phyloP scores from a whole-genome alignment of 2,888 invertebrate species.

The Brachyptera risi region DNA sequence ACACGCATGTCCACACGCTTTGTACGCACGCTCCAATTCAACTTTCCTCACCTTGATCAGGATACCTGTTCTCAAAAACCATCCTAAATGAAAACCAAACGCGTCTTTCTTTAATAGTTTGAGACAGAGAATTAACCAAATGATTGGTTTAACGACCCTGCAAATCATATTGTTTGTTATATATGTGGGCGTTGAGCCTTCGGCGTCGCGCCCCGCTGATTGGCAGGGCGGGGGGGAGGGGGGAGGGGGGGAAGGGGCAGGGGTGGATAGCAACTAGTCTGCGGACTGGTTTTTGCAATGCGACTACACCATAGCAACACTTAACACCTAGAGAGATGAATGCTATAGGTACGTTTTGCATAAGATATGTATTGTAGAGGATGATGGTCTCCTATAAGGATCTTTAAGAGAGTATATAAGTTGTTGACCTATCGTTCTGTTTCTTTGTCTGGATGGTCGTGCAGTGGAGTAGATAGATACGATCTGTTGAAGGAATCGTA shows the following conservation, averaged over 20 bases:
- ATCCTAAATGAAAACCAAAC: too few species aligned
- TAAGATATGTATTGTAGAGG: too few species aligned
- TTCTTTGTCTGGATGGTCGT: neutral
- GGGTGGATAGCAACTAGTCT: conserved; percentile 1
- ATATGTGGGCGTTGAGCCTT: conserved; percentile 6
- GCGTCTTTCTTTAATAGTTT: too few species aligned
- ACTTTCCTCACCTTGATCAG: too few species aligned
- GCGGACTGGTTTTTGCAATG: conserved; percentile 7
- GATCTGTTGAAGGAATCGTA: neutral
- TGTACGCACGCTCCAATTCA: too few species aligned
- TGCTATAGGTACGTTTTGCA: conserved; percentile 8
- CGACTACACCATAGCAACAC: conserved; percentile 2
- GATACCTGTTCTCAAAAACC: too few species aligned
- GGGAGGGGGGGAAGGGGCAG: neutral
- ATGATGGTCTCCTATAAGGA: too few species aligned
- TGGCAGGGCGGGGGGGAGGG: conserved; percentile 2
- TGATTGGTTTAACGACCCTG: conserved; percentile 16
- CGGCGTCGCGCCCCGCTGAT: neutral
- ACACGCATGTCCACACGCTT: too few species aligned
- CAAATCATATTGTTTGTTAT: conserved; percentile 18
- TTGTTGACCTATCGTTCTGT: conserved; percentile 5
- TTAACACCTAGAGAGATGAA: conserved; percentile 11
- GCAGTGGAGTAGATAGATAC: neutral
- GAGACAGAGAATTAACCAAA: conserved; percentile 12
- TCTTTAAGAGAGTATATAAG: neutral